Percentiles rank a stretch among this genome's conserved stretches.
phyloP scores from a whole-genome alignment of 2,797 vertebrate genomes.

The Eurystomus glaucurus region DNA sequence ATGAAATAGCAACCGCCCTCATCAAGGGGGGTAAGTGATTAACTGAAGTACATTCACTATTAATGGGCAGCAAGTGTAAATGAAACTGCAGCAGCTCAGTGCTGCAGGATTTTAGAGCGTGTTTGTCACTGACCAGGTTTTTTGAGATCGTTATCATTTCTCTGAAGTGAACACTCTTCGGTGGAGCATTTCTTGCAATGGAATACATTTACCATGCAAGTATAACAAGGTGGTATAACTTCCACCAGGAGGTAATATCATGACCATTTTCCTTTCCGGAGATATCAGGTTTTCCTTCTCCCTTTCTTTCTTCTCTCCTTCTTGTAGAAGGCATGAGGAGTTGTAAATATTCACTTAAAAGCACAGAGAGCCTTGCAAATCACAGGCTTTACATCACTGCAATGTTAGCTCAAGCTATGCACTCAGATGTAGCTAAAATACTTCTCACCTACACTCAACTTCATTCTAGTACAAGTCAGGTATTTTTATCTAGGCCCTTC shows the following conservation, averaged over 20 bases:
- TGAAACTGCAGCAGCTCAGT: background rate
- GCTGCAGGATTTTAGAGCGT: background rate
- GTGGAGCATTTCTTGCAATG: background rate
- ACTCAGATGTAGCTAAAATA: background rate
- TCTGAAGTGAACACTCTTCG: background rate
- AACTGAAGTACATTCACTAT: background rate
- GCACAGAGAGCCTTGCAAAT: conserved; percentile 9
- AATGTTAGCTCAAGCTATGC: background rate
- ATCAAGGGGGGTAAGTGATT: background rate
- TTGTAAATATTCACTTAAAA: background rate
- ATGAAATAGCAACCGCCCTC: background rate
- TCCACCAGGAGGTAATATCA: background rate
- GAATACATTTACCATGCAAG: background rate
- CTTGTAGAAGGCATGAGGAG: background rate
- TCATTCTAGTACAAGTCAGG: background rate
- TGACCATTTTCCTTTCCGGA: background rate
- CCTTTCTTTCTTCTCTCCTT: background rate
- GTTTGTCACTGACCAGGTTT: background rate
- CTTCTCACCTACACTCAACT: background rate
- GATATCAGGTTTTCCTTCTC: conserved; percentile 6
- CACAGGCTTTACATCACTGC: background rate
- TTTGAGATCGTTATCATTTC: background rate
- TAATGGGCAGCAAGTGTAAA: conserved; percentile 21
- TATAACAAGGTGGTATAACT: background rate
- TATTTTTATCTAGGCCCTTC: background rate